phyloP scores from a whole-genome alignment of 53 echinoderm and acorn worm species.

The Antedon mediterranea region DNA sequence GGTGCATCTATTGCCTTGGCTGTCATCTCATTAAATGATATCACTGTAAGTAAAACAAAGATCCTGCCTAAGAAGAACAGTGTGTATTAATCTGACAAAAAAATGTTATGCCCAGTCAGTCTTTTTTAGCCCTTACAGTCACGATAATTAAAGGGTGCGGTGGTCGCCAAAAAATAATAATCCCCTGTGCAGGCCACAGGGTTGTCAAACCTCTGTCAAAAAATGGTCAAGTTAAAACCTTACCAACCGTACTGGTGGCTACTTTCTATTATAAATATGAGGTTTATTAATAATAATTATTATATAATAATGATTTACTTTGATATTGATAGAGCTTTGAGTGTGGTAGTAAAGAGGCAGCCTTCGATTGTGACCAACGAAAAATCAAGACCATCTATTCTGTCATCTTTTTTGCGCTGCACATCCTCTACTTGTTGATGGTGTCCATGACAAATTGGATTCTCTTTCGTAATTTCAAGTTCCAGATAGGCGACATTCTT shows the following conservation, averaged over 20 bases:
- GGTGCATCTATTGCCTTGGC: conserved; percentile 49
- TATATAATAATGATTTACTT: no score
- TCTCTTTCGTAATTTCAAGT: conserved; percentile 61
- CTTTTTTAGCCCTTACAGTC: no score
- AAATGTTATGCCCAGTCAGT: background rate
- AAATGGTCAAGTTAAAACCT: no score
- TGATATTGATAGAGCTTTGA: conserved; percentile 25
- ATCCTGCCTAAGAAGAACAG: no score
- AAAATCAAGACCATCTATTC: conserved; percentile 34
- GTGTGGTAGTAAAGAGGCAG: conserved; percentile 8
- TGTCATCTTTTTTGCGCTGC: conserved; percentile 46
- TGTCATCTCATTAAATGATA: conserved; percentile 39
- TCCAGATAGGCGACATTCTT: conserved; percentile 62
- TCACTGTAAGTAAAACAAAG: conserved; percentile 62
- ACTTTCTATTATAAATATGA: no score
- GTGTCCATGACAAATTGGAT: conserved; percentile 49
- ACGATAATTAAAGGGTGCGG: no score
- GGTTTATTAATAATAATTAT: no score
- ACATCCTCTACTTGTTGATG: conserved; percentile 60
- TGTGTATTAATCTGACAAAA: no score
- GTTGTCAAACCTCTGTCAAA: no score
- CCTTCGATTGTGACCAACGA: conserved; percentile 12
- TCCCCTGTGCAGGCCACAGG: no score
- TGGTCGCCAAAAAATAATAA: no score
- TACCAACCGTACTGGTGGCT: no score